Base-by-base conservation (phyloP, 2,888 invertebrate genomes). In the Bedellia somnulentella region DNA sequence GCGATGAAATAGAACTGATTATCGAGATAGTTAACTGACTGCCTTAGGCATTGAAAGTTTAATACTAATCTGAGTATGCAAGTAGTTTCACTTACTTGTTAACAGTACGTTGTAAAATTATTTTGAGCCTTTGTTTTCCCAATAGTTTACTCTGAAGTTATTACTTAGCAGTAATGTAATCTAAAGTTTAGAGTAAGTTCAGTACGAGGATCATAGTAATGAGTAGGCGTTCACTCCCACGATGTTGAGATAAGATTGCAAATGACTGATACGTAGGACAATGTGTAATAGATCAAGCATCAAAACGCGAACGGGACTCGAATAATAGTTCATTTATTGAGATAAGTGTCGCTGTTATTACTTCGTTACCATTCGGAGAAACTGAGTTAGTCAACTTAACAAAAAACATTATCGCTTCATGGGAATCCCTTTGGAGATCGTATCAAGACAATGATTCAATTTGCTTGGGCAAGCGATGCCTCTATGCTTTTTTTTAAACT, bases 191-290 rank as follows among this genome's bases (percentile, higher is more conserved):
- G n/a, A n/a, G n/a, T n/a, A n/a, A n/a, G n/a, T n/a, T n/a, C n/a
- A n/a, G n/a, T n/a, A n/a, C n/a, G n/a, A n/a, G n/a, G n/a, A 9
- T 5, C 18, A 6, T 18, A 18, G 18, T 5, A 5, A 9, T 5
- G 18, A 5, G 18, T 6, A 18, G 18, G 18, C 18, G 18, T 9
- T 18, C 18, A 6, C 57, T 71, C 71, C 57, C 71, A 71, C 70
- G 71, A 71, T 71, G 49, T 44, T 39, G 39, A 50, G 70, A 70
- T 68, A 64, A 71, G 68, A 70, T 67, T 64, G 57, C 57, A 52
- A 54, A 49, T 60, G 62, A 61, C 61, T 62, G 70, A 70, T 71
- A 63, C 59, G 49, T 62, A 59, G 61, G 58, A 68, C 68, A 70
- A 66, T 67, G 53, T 58, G 57, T 61, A 58, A 67, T 63, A 68